Evolutionary conservation across 1,140 invertebrate species (phyloP).

Genomic region (Drosophila subobscura): DNA sequence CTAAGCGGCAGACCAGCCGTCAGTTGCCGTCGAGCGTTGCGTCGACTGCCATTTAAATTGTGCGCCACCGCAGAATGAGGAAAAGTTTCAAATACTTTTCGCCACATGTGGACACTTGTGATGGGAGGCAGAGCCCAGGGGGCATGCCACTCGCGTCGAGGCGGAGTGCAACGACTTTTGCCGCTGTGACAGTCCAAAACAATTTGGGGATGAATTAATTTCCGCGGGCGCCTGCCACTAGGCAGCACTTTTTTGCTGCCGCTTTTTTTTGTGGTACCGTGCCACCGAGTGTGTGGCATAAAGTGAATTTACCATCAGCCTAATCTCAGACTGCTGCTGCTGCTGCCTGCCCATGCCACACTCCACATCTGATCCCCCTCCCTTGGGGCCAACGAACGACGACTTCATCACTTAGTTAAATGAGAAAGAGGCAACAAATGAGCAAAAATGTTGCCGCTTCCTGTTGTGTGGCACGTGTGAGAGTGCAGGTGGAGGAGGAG

Average conservation of each 20-base stretch:
- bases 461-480: constrained; percentile 52
- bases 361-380: constrained; percentile 12
- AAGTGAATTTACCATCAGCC: constrained; percentile 68
- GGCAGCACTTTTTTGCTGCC: constrained; percentile 30
- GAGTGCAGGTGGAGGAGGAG: neutral
- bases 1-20: constrained; percentile 71
- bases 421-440: constrained; percentile 71
- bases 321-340: constrained; percentile 30
- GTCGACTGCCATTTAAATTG: constrained; percentile 73
- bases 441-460: constrained; percentile 60
- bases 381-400: constrained; percentile 60
- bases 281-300: constrained; percentile 11
- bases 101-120: constrained; percentile 73
- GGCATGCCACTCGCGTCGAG: constrained; percentile 24
- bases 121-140: neutral
- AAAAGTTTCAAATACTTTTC: constrained; percentile 58
- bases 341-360: neutral
- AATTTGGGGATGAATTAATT: constrained; percentile 62
- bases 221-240: constrained; percentile 20
- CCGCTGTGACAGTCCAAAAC: constrained; percentile 55
- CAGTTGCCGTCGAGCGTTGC: constrained; percentile 37
- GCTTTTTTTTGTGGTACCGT: constrained; percentile 16
- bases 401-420: constrained; percentile 77
- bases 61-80: constrained; percentile 55
- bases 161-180: constrained; percentile 72